A percentile compares a stretch with the other conserved stretches of the same genome.
Conservation (phyloP, 2,797 vertebrate genomes). For the Siniperca scherzeri region DNA sequence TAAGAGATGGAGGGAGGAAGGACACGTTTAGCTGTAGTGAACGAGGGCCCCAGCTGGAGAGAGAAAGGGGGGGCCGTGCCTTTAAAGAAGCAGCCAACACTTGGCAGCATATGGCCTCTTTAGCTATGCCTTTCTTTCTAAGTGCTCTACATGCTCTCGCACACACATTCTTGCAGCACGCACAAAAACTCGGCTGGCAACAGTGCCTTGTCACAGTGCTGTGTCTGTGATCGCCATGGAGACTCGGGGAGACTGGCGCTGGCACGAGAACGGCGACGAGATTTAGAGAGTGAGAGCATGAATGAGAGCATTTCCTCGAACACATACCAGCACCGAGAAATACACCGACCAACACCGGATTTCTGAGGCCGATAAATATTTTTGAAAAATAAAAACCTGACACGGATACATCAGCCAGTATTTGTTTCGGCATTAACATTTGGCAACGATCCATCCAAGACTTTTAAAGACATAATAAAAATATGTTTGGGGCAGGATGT, state of each 20-base stretch:
- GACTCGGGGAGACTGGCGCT: slow-evolving; percentile 45
- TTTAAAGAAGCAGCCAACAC: slow-evolving; percentile 38
- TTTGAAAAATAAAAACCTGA: not conserved
- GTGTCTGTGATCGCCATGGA: slow-evolving; percentile 50
- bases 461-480: not conserved
- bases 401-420: not conserved
- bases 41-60: slow-evolving; percentile 20
- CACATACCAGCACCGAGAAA: slow-evolving; percentile 44
- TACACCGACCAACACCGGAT: not conserved
- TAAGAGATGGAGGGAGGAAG: slow-evolving; percentile 2
- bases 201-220: slow-evolving; percentile 46
- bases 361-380: not conserved
- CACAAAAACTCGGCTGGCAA: slow-evolving; percentile 58
- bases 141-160: slow-evolving; percentile 3
- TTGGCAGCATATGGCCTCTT: slow-evolving; percentile 50
- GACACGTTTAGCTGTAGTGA: slow-evolving; percentile 11
- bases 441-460: not conserved
- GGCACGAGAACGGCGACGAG: slow-evolving; percentile 36
- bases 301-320: slow-evolving; percentile 68
- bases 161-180: slow-evolving; percentile 23
- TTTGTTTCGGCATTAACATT: not conserved
- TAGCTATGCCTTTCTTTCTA: slow-evolving; percentile 25
- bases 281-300: slow-evolving; percentile 33
- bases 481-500: too few relatives aligned
- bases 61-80: slow-evolving; percentile 18